Conservation (phyloP, 2,113 vertebrate species). For the Prolemur simus region DNA sequence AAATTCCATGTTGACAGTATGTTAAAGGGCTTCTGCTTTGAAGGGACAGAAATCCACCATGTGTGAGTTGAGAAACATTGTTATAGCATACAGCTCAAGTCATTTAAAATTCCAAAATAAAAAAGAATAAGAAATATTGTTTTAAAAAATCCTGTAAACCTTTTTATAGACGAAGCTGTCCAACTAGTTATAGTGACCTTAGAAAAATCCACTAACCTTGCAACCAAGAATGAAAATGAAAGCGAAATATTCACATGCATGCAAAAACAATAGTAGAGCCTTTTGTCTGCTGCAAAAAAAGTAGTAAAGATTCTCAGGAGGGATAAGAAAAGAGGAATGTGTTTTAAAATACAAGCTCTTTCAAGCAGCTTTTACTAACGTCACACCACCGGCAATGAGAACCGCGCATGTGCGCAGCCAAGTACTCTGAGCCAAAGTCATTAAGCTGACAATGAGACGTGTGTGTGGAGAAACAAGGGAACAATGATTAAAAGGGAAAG, state of each 20-base stretch:
- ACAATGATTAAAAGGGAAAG: not conserved
- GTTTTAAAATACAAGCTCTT: not conserved
- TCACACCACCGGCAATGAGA: not conserved
- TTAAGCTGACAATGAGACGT: not conserved
- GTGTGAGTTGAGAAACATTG: not conserved
- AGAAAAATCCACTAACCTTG: not conserved
- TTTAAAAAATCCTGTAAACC: not conserved
- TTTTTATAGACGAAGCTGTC: not conserved
- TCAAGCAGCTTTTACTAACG: not conserved
- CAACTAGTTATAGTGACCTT: not conserved
- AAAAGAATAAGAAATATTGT: not conserved
- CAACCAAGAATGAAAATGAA: not conserved
- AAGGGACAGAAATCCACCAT: not conserved
- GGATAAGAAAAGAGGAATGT: not conserved
- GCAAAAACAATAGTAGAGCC: not conserved
- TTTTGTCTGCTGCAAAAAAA: not conserved
- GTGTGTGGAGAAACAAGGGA: not conserved
- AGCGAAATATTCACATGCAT: not conserved
- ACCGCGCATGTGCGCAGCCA: not conserved
- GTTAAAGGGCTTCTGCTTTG: not conserved
- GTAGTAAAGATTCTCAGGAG: not conserved
- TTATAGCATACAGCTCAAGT: not conserved
- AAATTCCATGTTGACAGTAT: not conserved
- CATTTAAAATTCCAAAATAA: conserved; percentile 8
- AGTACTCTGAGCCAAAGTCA: not conserved